Evolutionary conservation across 1,140 invertebrate species (phyloP).

Genomic region (Aphidius gifuensis): DNA sequence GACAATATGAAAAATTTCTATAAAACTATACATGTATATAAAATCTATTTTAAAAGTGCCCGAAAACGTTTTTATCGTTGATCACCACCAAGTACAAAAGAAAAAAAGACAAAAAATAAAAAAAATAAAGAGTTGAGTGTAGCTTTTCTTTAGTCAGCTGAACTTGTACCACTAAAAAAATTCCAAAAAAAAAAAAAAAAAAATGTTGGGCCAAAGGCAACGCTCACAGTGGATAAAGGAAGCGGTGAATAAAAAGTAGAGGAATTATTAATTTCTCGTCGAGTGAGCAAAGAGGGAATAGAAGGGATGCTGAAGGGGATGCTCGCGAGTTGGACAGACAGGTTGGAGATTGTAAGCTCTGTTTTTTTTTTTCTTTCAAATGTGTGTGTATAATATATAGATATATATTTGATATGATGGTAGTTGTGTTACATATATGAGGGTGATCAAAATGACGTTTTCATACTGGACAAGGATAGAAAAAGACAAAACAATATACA

Average conservation of each 20-base stretch:
- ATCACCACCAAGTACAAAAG: not conserved
- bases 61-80: too few species aligned
- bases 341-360: slow-evolving; percentile 22
- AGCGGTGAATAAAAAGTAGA: slow-evolving; percentile 24
- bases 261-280: slow-evolving; percentile 26
- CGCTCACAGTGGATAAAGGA: slow-evolving; percentile 2
- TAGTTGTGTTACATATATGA: slow-evolving; percentile 17
- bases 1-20: too few species aligned
- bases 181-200: slow-evolving; percentile 8
- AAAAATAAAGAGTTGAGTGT: not conserved
- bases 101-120: not conserved
- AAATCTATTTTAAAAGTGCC: not conserved
- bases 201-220: slow-evolving; percentile 14
- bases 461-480: too few species aligned
- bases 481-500: too few species aligned
- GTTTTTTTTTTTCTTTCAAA: not conserved
- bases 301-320: slow-evolving; percentile 11
- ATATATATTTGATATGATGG: slow-evolving; percentile 3
- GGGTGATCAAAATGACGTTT: slow-evolving; percentile 12
- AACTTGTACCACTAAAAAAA: not conserved
- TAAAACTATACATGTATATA: not conserved
- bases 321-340: slow-evolving; percentile 7
- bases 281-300: slow-evolving; percentile 15
- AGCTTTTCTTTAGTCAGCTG: not conserved
- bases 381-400: slow-evolving; percentile 15